These are phyloP conservation scores for Morbakka virulenta DNA, from an alignment of 30 jellyfish, hydroid and myxozoan genomes.

Conservation along the genomic window DNA sequence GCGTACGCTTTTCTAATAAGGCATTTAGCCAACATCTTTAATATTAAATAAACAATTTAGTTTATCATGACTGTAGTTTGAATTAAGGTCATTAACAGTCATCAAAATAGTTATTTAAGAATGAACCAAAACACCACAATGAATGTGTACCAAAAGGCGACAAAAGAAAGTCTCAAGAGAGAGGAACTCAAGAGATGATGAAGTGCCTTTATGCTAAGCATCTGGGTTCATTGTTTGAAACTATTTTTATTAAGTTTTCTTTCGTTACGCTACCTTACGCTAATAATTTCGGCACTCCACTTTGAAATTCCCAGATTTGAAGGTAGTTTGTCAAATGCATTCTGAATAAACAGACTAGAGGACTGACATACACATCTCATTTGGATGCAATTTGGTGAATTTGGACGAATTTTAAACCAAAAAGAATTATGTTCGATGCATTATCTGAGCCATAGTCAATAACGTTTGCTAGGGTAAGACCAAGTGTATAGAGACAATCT, in stretches of 20 bases:
- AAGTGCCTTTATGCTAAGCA: constrained; percentile 14
- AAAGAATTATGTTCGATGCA: too few relatives aligned
- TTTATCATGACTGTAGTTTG: too few relatives aligned
- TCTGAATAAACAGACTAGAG: constrained; percentile 22
- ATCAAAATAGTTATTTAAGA: too few relatives aligned
- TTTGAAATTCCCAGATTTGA: constrained; percentile 29
- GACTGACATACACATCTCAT: constrained; percentile 46
- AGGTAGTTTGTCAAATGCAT: constrained; percentile 31
- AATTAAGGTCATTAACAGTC: too few relatives aligned
- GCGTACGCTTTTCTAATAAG: too few relatives aligned
- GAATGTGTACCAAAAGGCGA: too few relatives aligned
- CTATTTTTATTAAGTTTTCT: constrained; percentile 31
- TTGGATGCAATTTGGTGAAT: constrained; percentile 31
- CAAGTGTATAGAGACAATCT: constrained; percentile 1
- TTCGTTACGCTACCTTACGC: too few relatives aligned
- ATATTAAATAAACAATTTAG: too few relatives aligned
- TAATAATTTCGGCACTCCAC: constrained; percentile 25
- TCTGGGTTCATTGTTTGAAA: constrained; percentile 28
- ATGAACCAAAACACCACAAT: too few relatives aligned
- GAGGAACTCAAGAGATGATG: constrained; percentile 46
- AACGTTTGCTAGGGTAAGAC: constrained; percentile 29
- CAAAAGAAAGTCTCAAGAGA: too few relatives aligned
- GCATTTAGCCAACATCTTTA: too few relatives aligned
- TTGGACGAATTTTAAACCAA: not conserved
- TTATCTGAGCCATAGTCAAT: constrained; percentile 48